These are phyloP conservation scores for Corythaixoides concolor DNA, from an alignment of 2,113 vertebrate species.

Conservation along the genomic window DNA sequence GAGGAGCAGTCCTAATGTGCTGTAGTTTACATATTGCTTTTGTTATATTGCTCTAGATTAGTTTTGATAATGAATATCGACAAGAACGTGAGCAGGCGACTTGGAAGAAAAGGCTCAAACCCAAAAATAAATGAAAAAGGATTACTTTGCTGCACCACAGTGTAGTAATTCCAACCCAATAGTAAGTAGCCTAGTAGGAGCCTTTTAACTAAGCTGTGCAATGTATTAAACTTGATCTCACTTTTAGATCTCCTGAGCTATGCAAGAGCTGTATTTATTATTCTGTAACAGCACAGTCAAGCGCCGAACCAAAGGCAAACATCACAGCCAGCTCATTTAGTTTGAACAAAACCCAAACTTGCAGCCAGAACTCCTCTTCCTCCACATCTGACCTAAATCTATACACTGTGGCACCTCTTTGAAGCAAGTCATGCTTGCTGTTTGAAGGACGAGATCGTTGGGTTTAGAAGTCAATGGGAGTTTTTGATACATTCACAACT, in stretches of 20 bases:
- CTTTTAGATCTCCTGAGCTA: slow-evolving; percentile 26
- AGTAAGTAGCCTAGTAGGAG: slow-evolving; percentile 6
- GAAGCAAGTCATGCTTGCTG: not conserved
- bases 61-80: not conserved
- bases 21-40: not conserved
- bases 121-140: not conserved
- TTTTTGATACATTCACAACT: not conserved
- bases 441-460: not conserved
- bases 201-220: not conserved
- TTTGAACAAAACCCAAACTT: not conserved
- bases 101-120: not conserved
- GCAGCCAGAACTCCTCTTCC: not conserved
- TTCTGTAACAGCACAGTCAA: not conserved
- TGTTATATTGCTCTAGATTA: not conserved
- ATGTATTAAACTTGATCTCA: slow-evolving; percentile 14
- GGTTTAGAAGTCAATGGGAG: not conserved
- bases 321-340: not conserved
- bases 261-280: slow-evolving; percentile 7
- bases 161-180: not conserved
- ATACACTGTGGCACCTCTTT: not conserved
- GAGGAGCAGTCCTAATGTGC: not conserved
- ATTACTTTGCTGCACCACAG: not conserved
- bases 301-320: not conserved
- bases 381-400: slow-evolving; percentile 34
- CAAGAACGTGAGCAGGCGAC: not conserved